Conservation (phyloP, 1,140 invertebrate genomes). For the Coenobita brevimanus region DNA sequence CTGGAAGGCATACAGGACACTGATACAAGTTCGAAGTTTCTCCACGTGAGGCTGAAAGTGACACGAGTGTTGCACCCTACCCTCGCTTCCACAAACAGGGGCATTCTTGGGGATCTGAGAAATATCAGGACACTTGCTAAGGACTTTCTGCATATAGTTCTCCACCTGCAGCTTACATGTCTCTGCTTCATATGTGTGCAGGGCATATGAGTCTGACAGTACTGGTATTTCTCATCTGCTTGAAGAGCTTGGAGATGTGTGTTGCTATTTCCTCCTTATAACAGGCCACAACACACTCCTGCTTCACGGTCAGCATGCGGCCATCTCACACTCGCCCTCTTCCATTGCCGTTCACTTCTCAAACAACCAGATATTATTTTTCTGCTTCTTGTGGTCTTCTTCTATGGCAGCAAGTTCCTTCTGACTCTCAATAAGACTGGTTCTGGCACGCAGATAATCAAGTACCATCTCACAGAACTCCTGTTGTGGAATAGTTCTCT, state of each 20-base stretch:
- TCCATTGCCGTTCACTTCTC: constrained; percentile 77
- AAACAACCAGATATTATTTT: constrained; percentile 73
- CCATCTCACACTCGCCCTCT: constrained; percentile 81
- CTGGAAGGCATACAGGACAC: constrained; percentile 82
- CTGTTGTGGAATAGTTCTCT: constrained; percentile 77
- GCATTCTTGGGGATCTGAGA: constrained; percentile 77
- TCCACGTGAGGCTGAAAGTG: constrained; percentile 59
- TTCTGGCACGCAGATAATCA: constrained; percentile 80
- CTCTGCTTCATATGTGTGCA: constrained; percentile 78
- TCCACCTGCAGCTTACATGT: constrained; percentile 76
- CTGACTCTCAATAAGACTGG: constrained; percentile 77
- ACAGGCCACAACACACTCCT: constrained; percentile 79
- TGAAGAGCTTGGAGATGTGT: constrained; percentile 76
- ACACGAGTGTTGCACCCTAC: constrained; percentile 73
- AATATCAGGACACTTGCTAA: constrained; percentile 72
- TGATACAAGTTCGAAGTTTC: constrained; percentile 74
- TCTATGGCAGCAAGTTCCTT: constrained; percentile 78
- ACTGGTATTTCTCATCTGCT: constrained; percentile 78
- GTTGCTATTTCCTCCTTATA: constrained; percentile 77
- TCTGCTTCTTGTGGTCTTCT: constrained; percentile 73
- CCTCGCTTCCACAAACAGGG: constrained; percentile 76
- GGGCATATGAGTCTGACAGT: constrained; percentile 78
- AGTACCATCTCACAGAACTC: constrained; percentile 80
- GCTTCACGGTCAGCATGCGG: constrained; percentile 77
- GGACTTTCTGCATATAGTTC: constrained; percentile 74